These are phyloP conservation scores for Hiodon tergisus DNA, from an alignment of 2,113 vertebrate species.

Conservation along the genomic window DNA sequence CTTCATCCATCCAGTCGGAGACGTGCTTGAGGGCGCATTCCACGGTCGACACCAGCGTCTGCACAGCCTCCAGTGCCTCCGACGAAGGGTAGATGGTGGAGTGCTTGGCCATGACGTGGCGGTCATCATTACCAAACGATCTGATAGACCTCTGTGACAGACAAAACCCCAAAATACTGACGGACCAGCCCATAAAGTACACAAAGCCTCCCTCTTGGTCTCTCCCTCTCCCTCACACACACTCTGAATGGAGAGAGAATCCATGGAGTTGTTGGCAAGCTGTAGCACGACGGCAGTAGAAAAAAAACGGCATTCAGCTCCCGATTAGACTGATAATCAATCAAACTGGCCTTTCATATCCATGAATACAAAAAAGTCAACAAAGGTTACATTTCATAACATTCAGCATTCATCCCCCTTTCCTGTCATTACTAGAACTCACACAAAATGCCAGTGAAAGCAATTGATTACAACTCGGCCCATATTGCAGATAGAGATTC, in stretches of 20 bases:
- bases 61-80: slow-evolving; percentile 90
- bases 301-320: slow-evolving; percentile 15
- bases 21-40: slow-evolving; percentile 96
- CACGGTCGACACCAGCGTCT: slow-evolving; percentile 94
- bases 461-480: too few species aligned
- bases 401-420: background rate
- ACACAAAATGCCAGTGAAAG: background rate
- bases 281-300: background rate
- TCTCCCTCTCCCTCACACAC: too few species aligned
- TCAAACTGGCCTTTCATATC: slow-evolving; percentile 25
- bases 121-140: slow-evolving; percentile 96
- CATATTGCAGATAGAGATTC: background rate
- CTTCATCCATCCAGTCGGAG: slow-evolving; percentile 90
- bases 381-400: slow-evolving; percentile 5
- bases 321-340: slow-evolving; percentile 32
- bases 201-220: background rate
- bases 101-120: slow-evolving; percentile 98
- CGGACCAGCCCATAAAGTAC: background rate
- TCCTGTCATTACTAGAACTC: background rate
- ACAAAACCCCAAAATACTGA: background rate
- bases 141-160: slow-evolving; percentile 88
- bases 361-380: background rate
- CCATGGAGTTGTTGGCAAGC: background rate
- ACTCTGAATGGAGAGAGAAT: background rate
- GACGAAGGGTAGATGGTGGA: slow-evolving; percentile 96